phyloP scores from a whole-genome alignment of 2,888 invertebrate species.

The Hypomecis punctinalis region DNA sequence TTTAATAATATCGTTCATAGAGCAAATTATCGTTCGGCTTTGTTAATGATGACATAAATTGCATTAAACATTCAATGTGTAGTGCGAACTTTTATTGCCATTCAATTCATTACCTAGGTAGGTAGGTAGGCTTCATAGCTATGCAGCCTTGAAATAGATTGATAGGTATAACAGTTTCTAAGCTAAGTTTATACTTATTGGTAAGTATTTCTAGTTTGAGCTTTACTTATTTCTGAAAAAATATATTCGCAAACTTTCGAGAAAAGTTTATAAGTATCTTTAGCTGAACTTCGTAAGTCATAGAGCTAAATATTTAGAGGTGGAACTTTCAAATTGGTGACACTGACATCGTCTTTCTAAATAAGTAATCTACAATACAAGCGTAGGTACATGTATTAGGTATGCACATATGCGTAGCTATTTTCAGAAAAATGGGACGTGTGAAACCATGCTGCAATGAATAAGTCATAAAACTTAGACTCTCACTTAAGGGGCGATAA shows the following conservation, averaged over 20 bases:
- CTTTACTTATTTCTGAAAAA: constrained; percentile 1
- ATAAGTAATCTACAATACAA: too few species aligned
- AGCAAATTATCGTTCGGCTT: constrained; percentile 27
- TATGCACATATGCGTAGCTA: too few species aligned
- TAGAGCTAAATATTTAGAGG: too few species aligned
- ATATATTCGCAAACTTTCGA: background rate
- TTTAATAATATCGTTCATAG: constrained; percentile 22
- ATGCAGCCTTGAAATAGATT: constrained; percentile 2
- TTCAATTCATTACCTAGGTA: constrained; percentile 12
- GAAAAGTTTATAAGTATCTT: background rate
- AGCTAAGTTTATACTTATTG: background rate
- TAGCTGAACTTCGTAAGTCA: background rate
- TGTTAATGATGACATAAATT: constrained; percentile 27
- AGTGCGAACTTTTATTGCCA: constrained; percentile 19
- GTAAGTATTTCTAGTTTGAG: background rate
- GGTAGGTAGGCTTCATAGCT: too few species aligned
- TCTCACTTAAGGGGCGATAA: too few species aligned
- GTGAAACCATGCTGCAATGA: too few species aligned
- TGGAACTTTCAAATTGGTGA: too few species aligned
- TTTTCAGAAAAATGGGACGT: too few species aligned
- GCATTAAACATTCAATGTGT: constrained; percentile 14
- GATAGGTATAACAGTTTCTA: background rate
- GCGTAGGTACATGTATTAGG: too few species aligned
- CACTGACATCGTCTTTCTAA: too few species aligned
- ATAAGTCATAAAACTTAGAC: too few species aligned